A percentile compares a stretch with the other conserved stretches of the same genome.
Evolutionary conservation across 2,888 invertebrate species (phyloP).

Genomic region (Caradrina clavipalpis): DNA sequence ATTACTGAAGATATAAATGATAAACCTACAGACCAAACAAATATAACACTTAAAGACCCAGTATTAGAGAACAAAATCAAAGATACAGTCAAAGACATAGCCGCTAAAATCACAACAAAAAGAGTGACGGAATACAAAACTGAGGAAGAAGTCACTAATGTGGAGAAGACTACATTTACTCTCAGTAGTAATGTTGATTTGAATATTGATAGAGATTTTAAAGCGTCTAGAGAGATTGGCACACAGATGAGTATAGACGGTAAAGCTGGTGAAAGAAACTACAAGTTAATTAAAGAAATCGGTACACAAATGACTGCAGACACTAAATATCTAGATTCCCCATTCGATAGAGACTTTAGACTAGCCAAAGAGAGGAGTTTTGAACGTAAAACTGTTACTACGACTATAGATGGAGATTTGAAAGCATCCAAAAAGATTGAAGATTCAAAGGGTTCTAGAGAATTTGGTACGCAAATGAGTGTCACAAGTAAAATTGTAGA

Average conservation of each 20-base stretch:
- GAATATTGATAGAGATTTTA: constrained; percentile 12
- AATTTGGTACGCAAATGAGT: constrained; percentile 22
- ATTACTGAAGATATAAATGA: constrained; percentile 9
- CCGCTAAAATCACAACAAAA: constrained; percentile 21
- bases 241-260: constrained; percentile 40
- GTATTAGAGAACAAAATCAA: constrained; percentile 29
- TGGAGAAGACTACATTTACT: constrained; percentile 38
- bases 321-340: constrained; percentile 13
- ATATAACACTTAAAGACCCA: constrained; percentile 12
- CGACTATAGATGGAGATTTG: not conserved
- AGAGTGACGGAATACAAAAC: constrained; percentile 39
- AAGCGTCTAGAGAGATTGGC: constrained; percentile 15
- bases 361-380: constrained; percentile 11
- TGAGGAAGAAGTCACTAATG: constrained; percentile 36
- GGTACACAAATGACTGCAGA: constrained; percentile 44
- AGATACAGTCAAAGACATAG: constrained; percentile 33
- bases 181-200: constrained; percentile 45
- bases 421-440: constrained; percentile 4
- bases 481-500: not conserved
- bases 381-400: not conserved
- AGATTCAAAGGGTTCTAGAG: not conserved
- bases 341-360: constrained; percentile 37
- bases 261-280: constrained; percentile 15
- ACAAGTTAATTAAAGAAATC: constrained; percentile 29
- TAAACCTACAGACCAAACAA: not conserved